Conservation (phyloP, 1,140 invertebrate genomes). For the Melitaea cinxia region DNA sequence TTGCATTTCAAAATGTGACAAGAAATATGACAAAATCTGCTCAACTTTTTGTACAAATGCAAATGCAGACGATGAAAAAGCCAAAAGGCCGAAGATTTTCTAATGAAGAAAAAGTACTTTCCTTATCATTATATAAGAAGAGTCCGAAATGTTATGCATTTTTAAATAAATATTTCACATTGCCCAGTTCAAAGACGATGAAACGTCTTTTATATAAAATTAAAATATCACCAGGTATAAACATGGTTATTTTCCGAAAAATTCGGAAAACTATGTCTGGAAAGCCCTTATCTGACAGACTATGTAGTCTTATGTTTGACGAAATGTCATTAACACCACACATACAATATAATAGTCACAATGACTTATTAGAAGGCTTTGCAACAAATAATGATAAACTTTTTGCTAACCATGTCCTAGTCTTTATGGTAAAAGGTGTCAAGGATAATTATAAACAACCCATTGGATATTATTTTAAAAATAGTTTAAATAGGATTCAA, state of each 20-base stretch:
- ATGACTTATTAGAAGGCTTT: slow-evolving; percentile 34
- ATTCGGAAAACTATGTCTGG: too few species aligned
- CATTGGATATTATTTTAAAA: slow-evolving; percentile 37
- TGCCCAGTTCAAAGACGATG: slow-evolving; percentile 33
- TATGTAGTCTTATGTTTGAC: slow-evolving; percentile 37
- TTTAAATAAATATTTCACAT: slow-evolving; percentile 29
- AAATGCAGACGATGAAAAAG: not conserved
- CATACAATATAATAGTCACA: slow-evolving; percentile 18
- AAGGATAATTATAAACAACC: slow-evolving; percentile 38
- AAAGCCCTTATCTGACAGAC: too few species aligned
- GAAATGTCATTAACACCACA: slow-evolving; percentile 36
- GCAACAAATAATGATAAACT: slow-evolving; percentile 3
- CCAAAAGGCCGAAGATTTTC: not conserved
- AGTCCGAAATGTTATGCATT: slow-evolving; percentile 24
- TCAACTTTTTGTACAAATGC: too few species aligned
- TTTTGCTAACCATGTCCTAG: slow-evolving; percentile 35
- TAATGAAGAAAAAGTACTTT: not conserved
- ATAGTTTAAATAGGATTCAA: slow-evolving; percentile 28
- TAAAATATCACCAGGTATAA: slow-evolving; percentile 27
- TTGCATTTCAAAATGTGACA: too few species aligned
- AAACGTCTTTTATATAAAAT: slow-evolving; percentile 28
- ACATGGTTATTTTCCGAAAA: too few species aligned
- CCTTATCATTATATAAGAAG: slow-evolving; percentile 15
- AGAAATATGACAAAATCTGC: too few species aligned
- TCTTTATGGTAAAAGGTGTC: slow-evolving; percentile 36